Base-by-base conservation (phyloP, 2,888 invertebrate species). In the Thumatha senex region DNA sequence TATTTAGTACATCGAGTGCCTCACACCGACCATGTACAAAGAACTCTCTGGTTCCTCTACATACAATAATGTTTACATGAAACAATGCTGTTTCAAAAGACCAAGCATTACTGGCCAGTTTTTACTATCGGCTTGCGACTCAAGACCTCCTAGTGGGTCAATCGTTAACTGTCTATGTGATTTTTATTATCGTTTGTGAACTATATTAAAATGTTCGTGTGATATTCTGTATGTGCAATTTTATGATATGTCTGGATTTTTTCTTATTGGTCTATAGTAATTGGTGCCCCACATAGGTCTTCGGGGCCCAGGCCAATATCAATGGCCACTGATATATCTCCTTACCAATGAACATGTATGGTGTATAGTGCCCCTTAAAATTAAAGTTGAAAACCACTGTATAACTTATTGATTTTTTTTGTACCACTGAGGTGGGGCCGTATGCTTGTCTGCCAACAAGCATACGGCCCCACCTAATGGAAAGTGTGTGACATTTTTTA, bases 141-240 rank as follows among this genome's bases (percentile, higher is more conserved):
- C 67, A 53, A 64, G 82, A 84, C 84, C 84, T 81, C 83, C 82
- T 82, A 80, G 77, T 74, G 78, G 81, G 81, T 76, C 76, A 82
- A 78, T 81, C 79, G 84, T 84, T 84, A 85, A 82, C 76, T 74
- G 77, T 84, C 82, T 85, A 84, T 84, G 77, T 80, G 81, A 78
- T 80, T 85, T 86, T 85, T 83, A 85, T 81, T 82, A 76, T 72
- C 70, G 72, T 75, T 77, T 78, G 76, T 80, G 78, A 81, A 81
- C 78, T 82, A 75, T 78, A 81, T 81, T 79, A 76, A 78, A 81
- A 75, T 72, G 67, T 59, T 67, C 67, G 72, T 78, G 80, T 76
- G 72, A 71, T 69, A 74, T 74, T 74, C 65, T 24, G 18, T 56
- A 74, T 24, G 7, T 30, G 30, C 36, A n/a, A 45, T 45, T 36